These are phyloP conservation scores for Terebella lapidaria DNA, from an alignment of 2,888 invertebrate species.

Conservation along the genomic window DNA sequence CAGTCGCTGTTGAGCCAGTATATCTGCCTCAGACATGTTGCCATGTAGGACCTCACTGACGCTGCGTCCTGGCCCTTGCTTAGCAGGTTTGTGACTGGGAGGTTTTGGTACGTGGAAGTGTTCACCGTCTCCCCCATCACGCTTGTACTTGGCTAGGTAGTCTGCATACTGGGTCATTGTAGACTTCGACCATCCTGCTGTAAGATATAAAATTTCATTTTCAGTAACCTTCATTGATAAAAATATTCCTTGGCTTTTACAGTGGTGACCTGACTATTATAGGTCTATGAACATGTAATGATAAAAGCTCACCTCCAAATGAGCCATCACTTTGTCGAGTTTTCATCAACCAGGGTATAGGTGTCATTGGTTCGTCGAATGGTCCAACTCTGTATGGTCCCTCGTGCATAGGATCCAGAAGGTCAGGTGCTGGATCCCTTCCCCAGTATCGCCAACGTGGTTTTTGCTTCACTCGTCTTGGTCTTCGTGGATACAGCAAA, in stretches of 20 bases:
- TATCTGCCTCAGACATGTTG: background rate
- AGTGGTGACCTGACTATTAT: too few relatives aligned
- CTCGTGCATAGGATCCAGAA: slow-evolving; percentile 27
- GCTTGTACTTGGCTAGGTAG: background rate
- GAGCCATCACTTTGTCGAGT: too few relatives aligned
- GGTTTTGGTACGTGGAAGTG: background rate
- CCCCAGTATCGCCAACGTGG: slow-evolving; percentile 38
- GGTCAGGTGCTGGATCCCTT: slow-evolving; percentile 32
- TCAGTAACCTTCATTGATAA: too few relatives aligned
- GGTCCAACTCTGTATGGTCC: slow-evolving; percentile 22
- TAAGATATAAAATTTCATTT: background rate
- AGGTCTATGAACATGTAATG: too few relatives aligned
- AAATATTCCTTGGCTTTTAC: too few relatives aligned
- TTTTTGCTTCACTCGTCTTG: background rate
- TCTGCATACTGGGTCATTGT: background rate
- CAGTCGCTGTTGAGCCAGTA: background rate
- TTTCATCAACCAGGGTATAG: too few relatives aligned
- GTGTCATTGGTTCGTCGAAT: slow-evolving; percentile 4
- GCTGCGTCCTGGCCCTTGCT: background rate
- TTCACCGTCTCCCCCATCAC: background rate
- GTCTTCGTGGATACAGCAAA: background rate
- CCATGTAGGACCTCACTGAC: background rate
- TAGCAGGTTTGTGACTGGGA: background rate
- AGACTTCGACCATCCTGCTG: background rate
- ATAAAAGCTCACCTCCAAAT: too few relatives aligned